A percentile compares a stretch with the other conserved stretches of the same genome.
These are phyloP conservation scores for Ailuropoda melanoleuca DNA, from an alignment of 2,113 vertebrate species.

Conservation along the genomic window DNA sequence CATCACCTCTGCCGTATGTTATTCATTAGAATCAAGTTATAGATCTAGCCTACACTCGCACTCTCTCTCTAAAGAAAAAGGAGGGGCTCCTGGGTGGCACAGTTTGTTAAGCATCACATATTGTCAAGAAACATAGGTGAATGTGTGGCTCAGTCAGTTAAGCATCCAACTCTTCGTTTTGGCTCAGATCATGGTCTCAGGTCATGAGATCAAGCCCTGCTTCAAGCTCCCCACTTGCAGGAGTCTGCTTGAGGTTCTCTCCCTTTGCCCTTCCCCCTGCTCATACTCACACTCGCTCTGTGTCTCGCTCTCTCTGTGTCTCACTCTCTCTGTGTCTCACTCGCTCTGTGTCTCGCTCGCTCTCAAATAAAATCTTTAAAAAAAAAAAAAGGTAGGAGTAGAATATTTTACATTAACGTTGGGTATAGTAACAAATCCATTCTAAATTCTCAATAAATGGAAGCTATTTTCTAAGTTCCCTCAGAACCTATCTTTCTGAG, in stretches of 20 bases:
- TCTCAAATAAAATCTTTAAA: not conserved
- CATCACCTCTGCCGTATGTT: not conserved
- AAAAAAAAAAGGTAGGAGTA: not conserved
- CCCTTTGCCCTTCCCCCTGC: not conserved
- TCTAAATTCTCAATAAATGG: not conserved
- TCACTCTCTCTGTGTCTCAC: not conserved
- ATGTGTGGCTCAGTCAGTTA: not conserved
- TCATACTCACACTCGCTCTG: too few relatives aligned
- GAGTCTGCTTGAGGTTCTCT: not conserved
- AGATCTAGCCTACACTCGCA: not conserved
- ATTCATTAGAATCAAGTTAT: not conserved
- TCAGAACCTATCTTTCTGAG: not conserved
- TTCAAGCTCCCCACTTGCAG: accelerated
- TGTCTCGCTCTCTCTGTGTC: not conserved
- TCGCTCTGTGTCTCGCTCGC: not conserved
- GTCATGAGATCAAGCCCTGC: not conserved
- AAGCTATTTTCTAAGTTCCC: not conserved
- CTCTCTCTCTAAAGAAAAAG: not conserved
- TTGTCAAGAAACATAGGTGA: not conserved
- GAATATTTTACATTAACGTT: not conserved
- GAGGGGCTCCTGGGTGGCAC: not conserved
- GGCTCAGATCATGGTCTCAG: not conserved
- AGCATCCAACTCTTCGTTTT: not conserved
- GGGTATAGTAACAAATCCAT: not conserved
- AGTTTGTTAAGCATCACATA: not conserved